Percentiles rank a stretch among this genome's conserved stretches.
Conservation (phyloP, 2,797 vertebrate genomes). For the Caiman crocodilus region DNA sequence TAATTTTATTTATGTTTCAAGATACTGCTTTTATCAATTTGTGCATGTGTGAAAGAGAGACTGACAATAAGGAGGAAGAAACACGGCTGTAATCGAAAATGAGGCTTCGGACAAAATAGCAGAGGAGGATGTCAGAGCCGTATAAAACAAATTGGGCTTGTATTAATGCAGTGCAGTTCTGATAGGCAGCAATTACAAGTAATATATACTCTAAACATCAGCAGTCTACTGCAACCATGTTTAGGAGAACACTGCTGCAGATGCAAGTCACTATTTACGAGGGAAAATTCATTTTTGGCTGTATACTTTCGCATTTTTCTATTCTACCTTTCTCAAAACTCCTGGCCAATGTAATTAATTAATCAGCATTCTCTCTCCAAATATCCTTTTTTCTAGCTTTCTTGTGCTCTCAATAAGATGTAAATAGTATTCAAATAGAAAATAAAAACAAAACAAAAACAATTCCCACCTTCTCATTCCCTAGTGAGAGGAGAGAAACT, state of each 20-base stretch:
- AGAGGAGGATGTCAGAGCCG: constrained; percentile 17
- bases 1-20: constrained; percentile 71
- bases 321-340: not conserved
- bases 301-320: not conserved
- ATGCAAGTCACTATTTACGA: not conserved
- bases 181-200: constrained; percentile 50
- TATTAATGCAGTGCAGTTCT: constrained; percentile 22
- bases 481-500: too few species aligned
- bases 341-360: not conserved
- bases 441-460: too few species aligned
- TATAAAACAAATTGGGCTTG: constrained; percentile 33
- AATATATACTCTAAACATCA: constrained; percentile 16
- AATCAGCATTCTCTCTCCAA: too few species aligned
- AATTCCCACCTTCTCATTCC: too few species aligned
- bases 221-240: constrained; percentile 3
- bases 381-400: not conserved
- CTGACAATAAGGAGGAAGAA: constrained; percentile 9
- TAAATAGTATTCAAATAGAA: too few species aligned
- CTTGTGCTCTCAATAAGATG: too few species aligned
- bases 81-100: constrained; percentile 24
- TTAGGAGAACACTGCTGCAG: not conserved
- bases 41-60: not conserved
- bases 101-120: not conserved
- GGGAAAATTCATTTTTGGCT: not conserved
- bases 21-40: constrained; percentile 63